Evolutionary conservation across 2,797 vertebrate species (phyloP), one percentile per base, ranked within the genome.

Genomic region (Gymnodraco acuticeps): DNA sequence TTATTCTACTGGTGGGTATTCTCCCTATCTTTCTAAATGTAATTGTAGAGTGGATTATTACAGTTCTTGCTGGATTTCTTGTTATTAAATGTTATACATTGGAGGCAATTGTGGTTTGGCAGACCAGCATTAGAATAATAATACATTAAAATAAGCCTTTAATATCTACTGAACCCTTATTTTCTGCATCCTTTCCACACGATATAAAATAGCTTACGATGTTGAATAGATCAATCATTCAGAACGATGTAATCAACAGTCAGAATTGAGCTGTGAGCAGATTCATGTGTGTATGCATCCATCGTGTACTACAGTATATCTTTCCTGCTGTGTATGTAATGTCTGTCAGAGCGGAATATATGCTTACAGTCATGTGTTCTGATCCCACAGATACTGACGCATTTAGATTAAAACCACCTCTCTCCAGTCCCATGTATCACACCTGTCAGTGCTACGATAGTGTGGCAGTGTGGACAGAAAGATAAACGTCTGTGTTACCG

Each of bases 351-450:
- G 73, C 53, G 50, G 54, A 80, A 85, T 78, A 69, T 61, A 67
- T 79, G 72, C 48, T 69, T 51, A 62, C 79, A 71, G 48, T 85
- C 66, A 75, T 74, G 64, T 78, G 68, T 75, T 84, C 33, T 82
- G 83, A 90, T 81, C 72, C 41, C 20, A 74, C 73, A 67, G 61
- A 77, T 77, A 52, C 82, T 76, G 83, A 88, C 65, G 63, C 77
- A 79, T 87, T 84, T 80, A 86, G 73, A 91, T 89, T 79, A 70
- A 89, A 87, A 72, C 31, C 78, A 60, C 68, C 75, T 84, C 59
- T 55, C 58, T 84, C 61, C 23, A 20, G 64, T 70, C 70, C 56
- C 58, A 46, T 82, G 84, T 73, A 85, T 84, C 67, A 78, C 52
- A 69, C 43, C 12, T 82, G 81, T 87, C 80, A 71, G 68, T 15